phyloP scores from a whole-genome alignment of 2,797 vertebrate genomes.

The Squalus acanthias region DNA sequence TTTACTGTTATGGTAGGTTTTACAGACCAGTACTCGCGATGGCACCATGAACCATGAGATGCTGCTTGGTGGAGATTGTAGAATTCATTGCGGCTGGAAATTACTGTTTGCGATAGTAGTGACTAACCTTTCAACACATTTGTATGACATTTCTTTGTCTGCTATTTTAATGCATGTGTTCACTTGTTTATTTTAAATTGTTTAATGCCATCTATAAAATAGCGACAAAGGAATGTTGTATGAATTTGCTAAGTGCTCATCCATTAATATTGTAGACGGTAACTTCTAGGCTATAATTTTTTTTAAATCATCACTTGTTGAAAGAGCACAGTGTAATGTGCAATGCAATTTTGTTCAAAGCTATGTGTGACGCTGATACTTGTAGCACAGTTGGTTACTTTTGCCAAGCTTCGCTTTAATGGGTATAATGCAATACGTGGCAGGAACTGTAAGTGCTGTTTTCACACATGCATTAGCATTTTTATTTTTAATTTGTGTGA shows the following conservation, averaged over 20 bases:
- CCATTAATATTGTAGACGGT: neutral
- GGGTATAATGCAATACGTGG: neutral
- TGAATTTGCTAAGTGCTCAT: neutral
- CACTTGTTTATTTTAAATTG: slow-evolving; percentile 32
- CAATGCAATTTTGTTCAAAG: neutral
- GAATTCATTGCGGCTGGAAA: neutral
- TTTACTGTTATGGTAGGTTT: neutral
- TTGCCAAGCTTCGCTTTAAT: neutral
- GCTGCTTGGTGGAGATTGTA: neutral
- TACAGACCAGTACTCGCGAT: neutral
- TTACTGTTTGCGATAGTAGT: neutral
- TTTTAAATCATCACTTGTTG: neutral
- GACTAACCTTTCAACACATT: neutral
- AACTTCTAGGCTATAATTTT: neutral
- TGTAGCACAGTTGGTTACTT: neutral
- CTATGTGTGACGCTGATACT: slow-evolving; percentile 20
- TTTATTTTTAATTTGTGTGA: slow-evolving; percentile 23
- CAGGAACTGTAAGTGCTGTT: slow-evolving; percentile 21
- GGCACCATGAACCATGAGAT: neutral
- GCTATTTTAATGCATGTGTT: neutral
- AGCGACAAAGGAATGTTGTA: neutral
- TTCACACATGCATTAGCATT: slow-evolving; percentile 6
- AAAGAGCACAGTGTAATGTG: neutral
- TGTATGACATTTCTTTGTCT: neutral
- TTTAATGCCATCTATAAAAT: neutral